phyloP scores from a whole-genome alignment of 64 coral and sea anemone genomes.

The Acropora yongei region DNA sequence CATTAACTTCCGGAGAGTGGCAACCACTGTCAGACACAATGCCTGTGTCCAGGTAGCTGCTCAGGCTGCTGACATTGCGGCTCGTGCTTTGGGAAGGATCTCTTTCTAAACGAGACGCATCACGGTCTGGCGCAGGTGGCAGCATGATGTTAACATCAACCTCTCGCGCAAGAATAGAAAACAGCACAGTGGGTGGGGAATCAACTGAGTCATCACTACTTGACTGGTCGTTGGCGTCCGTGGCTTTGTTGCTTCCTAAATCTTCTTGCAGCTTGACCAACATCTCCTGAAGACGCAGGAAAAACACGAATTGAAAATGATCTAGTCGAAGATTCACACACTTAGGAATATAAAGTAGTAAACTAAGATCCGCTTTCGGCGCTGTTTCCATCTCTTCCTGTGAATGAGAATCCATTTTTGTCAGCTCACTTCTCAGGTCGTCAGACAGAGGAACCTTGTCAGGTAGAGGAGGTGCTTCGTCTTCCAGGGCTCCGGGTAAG shows the following conservation, averaged over 20 bases:
- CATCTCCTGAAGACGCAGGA: conserved; percentile 91
- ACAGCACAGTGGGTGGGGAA: conserved; percentile 37
- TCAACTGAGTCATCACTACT: neutral
- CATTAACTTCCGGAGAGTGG: conserved; percentile 16
- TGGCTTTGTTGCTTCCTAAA: conserved; percentile 1
- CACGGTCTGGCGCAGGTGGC: conserved; percentile 71
- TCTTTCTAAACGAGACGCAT: neutral
- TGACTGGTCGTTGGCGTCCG: neutral
- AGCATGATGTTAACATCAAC: conserved; percentile 79
- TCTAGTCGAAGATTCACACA: conserved; percentile 77
- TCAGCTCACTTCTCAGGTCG: conserved; percentile 32
- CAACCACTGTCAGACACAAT: conserved; percentile 69
- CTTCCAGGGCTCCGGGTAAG: neutral
- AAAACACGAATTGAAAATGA: conserved; percentile 95
- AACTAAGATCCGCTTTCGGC: conserved; percentile 68
- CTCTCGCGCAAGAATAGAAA: conserved; percentile 81
- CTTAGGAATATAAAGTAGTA: conserved; percentile 67
- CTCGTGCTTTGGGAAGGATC: conserved; percentile 18
- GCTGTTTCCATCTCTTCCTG: conserved; percentile 16
- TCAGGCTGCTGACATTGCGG: conserved; percentile 71
- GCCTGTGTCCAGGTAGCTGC: conserved; percentile 82
- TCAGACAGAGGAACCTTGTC: conserved; percentile 55
- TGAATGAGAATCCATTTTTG: conserved; percentile 32
- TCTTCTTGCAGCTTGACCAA: conserved; percentile 79
- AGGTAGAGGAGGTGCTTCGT: conserved; percentile 61